Evolutionary conservation across 2,797 vertebrate species (phyloP).

Genomic region (Anguilla megastoma): DNA sequence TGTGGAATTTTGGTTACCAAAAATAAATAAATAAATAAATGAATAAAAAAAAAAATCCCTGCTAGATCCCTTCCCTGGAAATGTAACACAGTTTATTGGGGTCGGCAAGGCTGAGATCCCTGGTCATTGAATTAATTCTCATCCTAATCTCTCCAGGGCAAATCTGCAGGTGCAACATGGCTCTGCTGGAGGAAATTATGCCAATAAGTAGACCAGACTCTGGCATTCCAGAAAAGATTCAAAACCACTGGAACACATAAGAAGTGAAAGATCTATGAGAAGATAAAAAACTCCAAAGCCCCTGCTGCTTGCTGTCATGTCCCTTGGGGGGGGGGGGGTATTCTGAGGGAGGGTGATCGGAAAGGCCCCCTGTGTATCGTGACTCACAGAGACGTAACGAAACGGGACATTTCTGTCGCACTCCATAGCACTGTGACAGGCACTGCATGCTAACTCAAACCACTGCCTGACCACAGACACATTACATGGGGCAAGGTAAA

Average conservation of each 20-base stretch:
- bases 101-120: not conserved
- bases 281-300: not conserved
- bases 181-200: constrained; percentile 24
- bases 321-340: not conserved
- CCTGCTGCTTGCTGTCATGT: not conserved
- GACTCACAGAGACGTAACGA: not conserved
- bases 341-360: not conserved
- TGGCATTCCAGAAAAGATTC: constrained; percentile 20
- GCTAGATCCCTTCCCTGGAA: not conserved
- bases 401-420: not conserved
- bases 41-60: not conserved
- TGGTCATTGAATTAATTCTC: not conserved
- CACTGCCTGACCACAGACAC: not conserved
- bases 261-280: not conserved
- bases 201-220: constrained; percentile 15
- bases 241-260: not conserved
- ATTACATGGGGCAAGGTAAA: not conserved
- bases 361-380: not conserved
- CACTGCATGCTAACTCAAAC: not conserved
- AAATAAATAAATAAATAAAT: not conserved
- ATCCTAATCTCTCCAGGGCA: not conserved
- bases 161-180: constrained; percentile 31
- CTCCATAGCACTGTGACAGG: not conserved
- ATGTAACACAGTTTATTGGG: not conserved
- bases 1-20: not conserved